Base-by-base conservation (phyloP, 2,797 vertebrate species). In the Tympanoctomys barrerae region DNA sequence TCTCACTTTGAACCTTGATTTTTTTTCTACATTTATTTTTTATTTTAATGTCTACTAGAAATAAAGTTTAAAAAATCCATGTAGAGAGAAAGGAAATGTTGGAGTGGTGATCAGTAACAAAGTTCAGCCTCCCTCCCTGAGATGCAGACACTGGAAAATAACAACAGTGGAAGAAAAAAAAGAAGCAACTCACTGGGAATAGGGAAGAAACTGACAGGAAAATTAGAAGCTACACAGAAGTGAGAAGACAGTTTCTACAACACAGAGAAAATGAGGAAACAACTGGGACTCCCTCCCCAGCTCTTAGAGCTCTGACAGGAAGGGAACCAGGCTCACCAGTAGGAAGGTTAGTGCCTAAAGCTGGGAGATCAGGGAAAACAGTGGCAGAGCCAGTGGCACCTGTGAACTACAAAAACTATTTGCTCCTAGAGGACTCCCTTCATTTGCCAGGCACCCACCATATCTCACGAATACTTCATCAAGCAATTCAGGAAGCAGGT, bases 11-110 rank as follows among this genome's bases (percentile, higher is more conserved):
- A n/a, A n/a, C n/a, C n/a, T n/a, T n/a, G n/a, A n/a, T 62, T 80
- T 91, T 78, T 84, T 46, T 61, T 39, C 26, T 7, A 57, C 54
- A 36, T 61, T 90, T 75, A 54, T 52, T 89, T 10, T 95, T 87
- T 75, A 82, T 97, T 24, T 94, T 87, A 89, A 87, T 95, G 64
- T 88, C 84, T 91, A 59, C 91, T 87, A 71, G 91, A 92, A 97
- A 92, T 96, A 94, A 97, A 97, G 12, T 26, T 14, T 64, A 28
- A 70, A 26, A 81, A 42, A 79, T 75, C 57, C 16, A 54, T 36
- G 26, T 91, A 21, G 73, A 31, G 39, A 75, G 21, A 77, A 77
- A 18, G 26, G 3, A 49, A 49, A 77, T 77, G 73, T 28, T 77
- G 24, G 73, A 77, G 26, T 71, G 42, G 13, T 77, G 26, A 49